These are phyloP conservation scores for Apodemus agrarius DNA, from an alignment of 2,797 vertebrate genomes.

Conservation along the genomic window DNA sequence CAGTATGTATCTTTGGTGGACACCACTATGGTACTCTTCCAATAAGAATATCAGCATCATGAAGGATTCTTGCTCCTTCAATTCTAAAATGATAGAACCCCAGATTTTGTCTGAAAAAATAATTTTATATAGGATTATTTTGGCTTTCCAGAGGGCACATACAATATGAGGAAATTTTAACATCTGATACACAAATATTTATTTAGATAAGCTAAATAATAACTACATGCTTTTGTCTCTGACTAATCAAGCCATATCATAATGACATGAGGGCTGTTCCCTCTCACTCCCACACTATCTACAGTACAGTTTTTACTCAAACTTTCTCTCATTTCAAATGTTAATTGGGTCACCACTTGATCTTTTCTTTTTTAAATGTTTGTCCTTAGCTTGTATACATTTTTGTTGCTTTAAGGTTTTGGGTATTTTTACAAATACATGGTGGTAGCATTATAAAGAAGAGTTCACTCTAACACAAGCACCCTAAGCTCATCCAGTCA, in stretches of 20 bases:
- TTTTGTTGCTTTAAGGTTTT: background rate
- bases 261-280: background rate
- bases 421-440: background rate
- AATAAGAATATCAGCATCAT: background rate
- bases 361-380: background rate
- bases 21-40: background rate
- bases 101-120: background rate
- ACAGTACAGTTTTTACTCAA: background rate
- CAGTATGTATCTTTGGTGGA: background rate
- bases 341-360: background rate
- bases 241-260: background rate
- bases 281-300: accelerated
- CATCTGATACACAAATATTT: background rate
- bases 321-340: background rate
- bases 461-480: background rate
- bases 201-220: background rate
- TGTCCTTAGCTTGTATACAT: background rate
- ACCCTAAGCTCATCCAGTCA: background rate
- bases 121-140: background rate
- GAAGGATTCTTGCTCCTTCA: background rate
- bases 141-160: background rate
- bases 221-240: background rate
- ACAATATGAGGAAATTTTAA: background rate
- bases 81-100: background rate
- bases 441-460: background rate